Conservation (phyloP, 2,888 invertebrate species). For the Drosophila atroscutellata region DNA sequence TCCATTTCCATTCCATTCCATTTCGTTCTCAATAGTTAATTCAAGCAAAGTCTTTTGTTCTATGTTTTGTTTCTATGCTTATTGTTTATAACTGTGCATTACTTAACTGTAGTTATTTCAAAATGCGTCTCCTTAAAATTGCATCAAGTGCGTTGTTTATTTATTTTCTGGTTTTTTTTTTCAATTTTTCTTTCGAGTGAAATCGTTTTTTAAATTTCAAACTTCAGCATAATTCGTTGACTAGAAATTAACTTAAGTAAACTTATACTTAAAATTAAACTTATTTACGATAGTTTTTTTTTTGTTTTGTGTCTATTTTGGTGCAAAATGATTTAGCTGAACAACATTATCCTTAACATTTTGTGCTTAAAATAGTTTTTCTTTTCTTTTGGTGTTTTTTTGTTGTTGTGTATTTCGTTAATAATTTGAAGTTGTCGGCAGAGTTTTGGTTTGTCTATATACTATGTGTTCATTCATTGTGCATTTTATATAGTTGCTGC, state of each 20-base stretch:
- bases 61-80: constrained; percentile 50
- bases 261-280: constrained; percentile 64
- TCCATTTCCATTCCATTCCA: constrained; percentile 34
- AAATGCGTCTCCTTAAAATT: constrained; percentile 70
- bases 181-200: constrained; percentile 35
- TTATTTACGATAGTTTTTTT: constrained; percentile 28
- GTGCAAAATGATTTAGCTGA: constrained; percentile 57
- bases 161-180: constrained; percentile 16
- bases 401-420: background rate
- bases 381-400: constrained; percentile 37
- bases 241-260: constrained; percentile 80
- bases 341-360: constrained; percentile 32
- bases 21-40: constrained; percentile 49
- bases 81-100: constrained; percentile 71
- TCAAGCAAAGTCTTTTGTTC: constrained; percentile 79
- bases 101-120: constrained; percentile 53
- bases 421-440: constrained; percentile 43
- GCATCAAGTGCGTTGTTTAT: constrained; percentile 56
- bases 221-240: constrained; percentile 80
- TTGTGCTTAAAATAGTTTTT: constrained; percentile 40
- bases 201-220: constrained; percentile 35
- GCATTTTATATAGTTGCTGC: constrained; percentile 59
- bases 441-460: constrained; percentile 52
- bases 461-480: constrained; percentile 30
- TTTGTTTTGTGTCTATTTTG: constrained; percentile 47